A percentile compares a stretch with the other conserved stretches of the same genome.
phyloP scores from a whole-genome alignment of 2,113 vertebrate species.

The Arenaria interpres region DNA sequence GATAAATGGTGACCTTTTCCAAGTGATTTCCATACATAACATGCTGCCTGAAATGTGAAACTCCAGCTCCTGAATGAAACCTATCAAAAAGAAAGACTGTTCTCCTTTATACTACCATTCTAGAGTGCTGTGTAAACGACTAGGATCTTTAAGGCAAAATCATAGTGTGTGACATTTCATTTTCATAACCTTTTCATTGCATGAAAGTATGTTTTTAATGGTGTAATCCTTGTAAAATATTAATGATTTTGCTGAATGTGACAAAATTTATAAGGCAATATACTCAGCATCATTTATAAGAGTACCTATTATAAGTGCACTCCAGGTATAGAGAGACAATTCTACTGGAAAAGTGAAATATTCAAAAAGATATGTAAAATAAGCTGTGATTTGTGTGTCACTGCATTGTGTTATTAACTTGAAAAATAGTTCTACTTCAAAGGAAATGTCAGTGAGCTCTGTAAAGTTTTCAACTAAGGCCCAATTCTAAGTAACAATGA shows the following conservation, averaged over 20 bases:
- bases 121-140: background rate
- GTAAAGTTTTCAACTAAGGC: background rate
- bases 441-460: constrained; percentile 4
- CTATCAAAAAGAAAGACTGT: background rate
- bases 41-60: background rate
- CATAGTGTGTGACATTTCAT: background rate
- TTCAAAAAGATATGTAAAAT: background rate
- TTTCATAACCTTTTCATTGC: constrained; percentile 33
- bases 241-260: constrained; percentile 47
- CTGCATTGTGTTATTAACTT: background rate
- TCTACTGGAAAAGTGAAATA: background rate
- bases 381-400: constrained; percentile 1
- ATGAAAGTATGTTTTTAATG: constrained; percentile 28
- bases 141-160: background rate
- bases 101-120: background rate
- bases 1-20: background rate
- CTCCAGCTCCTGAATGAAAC: background rate
- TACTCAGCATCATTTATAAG: constrained; percentile 38
- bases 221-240: constrained; percentile 36
- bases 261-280: constrained; percentile 40
- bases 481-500: background rate
- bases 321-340: constrained; percentile 3
- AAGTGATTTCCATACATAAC: background rate
- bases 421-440: constrained; percentile 16
- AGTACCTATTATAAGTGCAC: background rate